Percentiles rank a stretch among this genome's conserved stretches.
These are phyloP conservation scores for Limonius californicus DNA, from an alignment of 1,140 invertebrate genomes.

Conservation along the genomic window DNA sequence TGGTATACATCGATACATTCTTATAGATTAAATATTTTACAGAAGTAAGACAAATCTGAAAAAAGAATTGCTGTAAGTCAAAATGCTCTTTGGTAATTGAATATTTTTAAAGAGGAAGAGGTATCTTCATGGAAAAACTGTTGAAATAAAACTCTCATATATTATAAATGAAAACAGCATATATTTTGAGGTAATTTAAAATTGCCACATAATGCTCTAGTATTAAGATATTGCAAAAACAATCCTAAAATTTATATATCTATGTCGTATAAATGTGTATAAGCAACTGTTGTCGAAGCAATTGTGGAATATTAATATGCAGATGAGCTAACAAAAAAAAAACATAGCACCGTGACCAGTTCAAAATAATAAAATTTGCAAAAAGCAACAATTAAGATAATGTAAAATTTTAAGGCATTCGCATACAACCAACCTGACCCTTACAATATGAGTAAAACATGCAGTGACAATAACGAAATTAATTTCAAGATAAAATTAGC, in stretches of 20 bases:
- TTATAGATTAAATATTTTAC: no score
- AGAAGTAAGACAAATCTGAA: no score
- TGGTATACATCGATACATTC: background rate
- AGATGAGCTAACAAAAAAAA: constrained; percentile 1
- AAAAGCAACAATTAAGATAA: constrained; percentile 28
- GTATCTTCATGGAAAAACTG: background rate
- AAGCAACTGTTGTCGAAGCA: background rate
- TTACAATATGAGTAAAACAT: background rate
- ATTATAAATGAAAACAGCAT: constrained; percentile 32
- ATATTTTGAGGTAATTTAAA: constrained; percentile 27
- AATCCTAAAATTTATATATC: constrained; percentile 29
- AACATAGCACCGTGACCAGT: constrained; percentile 27
- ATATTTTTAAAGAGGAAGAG: background rate
- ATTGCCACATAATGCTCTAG: constrained; percentile 28
- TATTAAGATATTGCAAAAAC: constrained; percentile 30
- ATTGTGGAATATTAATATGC: constrained; percentile 12
- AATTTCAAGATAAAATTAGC: constrained; percentile 4
- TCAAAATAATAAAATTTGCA: constrained; percentile 26
- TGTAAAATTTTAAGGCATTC: constrained; percentile 24
- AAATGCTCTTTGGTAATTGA: no score
- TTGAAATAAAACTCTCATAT: background rate
- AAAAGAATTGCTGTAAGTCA: no score
- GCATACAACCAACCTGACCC: background rate
- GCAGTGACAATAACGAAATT: constrained; percentile 21
- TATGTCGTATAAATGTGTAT: constrained; percentile 11